These are phyloP conservation scores for Scleropages formosus DNA, from an alignment of 2,797 vertebrate genomes.

Conservation along the genomic window DNA sequence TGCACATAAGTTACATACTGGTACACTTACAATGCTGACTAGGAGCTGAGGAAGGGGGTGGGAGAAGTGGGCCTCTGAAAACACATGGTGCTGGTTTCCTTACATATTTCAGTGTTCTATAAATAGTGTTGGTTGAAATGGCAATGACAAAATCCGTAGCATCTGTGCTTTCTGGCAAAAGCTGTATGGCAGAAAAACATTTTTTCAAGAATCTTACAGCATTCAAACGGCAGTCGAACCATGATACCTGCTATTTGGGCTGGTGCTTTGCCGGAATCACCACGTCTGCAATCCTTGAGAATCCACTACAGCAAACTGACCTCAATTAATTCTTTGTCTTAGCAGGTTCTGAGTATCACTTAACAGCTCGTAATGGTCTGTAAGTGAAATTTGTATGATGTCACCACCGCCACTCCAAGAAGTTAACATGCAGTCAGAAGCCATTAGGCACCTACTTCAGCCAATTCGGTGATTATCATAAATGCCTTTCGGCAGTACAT, in stretches of 20 bases:
- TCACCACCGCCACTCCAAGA: conserved; percentile 33
- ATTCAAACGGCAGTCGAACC: conserved; percentile 22
- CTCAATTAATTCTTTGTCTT: conserved; percentile 27
- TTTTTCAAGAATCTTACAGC: conserved; percentile 36
- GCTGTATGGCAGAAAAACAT: conserved; percentile 28
- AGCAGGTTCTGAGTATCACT: conserved; percentile 34
- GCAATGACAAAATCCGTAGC: conserved; percentile 37
- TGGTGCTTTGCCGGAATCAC: conserved; percentile 24
- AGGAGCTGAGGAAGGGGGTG: conserved; percentile 33
- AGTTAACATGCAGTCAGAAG: conserved; percentile 27
- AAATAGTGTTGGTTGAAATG: conserved; percentile 61
- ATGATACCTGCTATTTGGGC: background rate
- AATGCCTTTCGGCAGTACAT: background rate
- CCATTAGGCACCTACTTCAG: conserved; percentile 22
- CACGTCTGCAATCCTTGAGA: conserved; percentile 31
- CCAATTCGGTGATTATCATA: conserved; percentile 3
- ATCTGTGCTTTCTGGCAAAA: conserved; percentile 48
- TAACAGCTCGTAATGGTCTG: conserved; percentile 35
- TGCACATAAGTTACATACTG: background rate
- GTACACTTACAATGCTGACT: background rate
- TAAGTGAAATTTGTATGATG: conserved; percentile 34
- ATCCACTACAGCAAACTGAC: conserved; percentile 23
- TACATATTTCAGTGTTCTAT: conserved; percentile 52
- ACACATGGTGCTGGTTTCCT: conserved; percentile 52
- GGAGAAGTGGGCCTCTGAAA: conserved; percentile 52